These are phyloP conservation scores for Neotragus moschatus DNA, from an alignment of 2,113 vertebrate genomes.

Conservation along the genomic window DNA sequence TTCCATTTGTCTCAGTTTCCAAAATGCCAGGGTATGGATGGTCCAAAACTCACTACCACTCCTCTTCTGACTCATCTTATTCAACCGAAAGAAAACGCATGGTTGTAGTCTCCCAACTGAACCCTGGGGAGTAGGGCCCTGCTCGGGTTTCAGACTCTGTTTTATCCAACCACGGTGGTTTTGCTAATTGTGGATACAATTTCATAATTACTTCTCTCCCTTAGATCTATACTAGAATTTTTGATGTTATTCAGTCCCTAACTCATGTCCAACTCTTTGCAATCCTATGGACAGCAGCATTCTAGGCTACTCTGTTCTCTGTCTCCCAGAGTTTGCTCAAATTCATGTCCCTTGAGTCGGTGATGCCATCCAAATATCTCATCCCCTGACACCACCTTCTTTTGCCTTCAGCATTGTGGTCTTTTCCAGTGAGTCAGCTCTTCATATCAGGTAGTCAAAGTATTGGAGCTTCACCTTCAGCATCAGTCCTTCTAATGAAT, in stretches of 20 bases:
- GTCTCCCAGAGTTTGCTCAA: neutral
- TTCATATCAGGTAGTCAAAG: neutral
- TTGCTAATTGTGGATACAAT: neutral
- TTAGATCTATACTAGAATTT: neutral
- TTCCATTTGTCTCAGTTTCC: slow-evolving; percentile 4
- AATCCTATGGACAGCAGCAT: neutral
- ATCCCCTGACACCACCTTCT: neutral
- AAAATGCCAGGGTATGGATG: neutral
- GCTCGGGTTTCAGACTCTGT: neutral
- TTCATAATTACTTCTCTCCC: neutral
- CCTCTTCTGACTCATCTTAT: neutral
- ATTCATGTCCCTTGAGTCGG: neutral
- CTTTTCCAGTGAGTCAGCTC: neutral
- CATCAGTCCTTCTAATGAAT: neutral
- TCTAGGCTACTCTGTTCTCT: neutral
- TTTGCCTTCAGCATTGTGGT: neutral
- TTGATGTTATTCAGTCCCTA: neutral
- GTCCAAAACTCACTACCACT: neutral
- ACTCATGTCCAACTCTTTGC: neutral
- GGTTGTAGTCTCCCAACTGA: neutral
- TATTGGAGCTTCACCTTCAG: neutral
- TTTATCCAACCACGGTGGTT: neutral
- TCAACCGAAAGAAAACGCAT: neutral
- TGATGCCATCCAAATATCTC: neutral
- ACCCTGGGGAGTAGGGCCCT: neutral